Base-by-base conservation (phyloP, 2,113 vertebrate species). In the Cyphomyrus discorhynchus region DNA sequence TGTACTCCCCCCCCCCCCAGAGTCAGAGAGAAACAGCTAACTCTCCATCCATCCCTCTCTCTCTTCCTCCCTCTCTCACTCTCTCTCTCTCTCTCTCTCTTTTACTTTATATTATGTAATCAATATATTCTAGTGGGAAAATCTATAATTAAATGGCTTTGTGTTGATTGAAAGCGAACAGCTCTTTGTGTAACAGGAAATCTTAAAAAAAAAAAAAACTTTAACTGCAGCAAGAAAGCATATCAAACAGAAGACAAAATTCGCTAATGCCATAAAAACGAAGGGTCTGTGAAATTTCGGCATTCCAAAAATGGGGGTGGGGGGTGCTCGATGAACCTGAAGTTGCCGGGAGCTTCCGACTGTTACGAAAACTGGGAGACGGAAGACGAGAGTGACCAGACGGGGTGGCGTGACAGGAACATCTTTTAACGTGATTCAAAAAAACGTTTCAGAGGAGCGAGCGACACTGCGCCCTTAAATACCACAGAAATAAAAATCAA, bases 1-100 rank as follows among this genome's bases (percentile, higher is more conserved):
- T 92, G 91, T 91, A 91, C 90, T 89, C 91, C 92, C 92, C 93
- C 89, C 93, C 89, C 92, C 89, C 88, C 89, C 87, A 91, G 90
- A 92, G 90, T 80, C 84, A 85, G 87, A 90, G 70, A 89, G 90
- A 93, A 89, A 11, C 77, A 56, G 49, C 52, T 49, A 47, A 45
- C 82, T 47, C 39, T 21, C 46, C 62, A 70, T 70, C 62, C 62
- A 70, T 42, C 74, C 17, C 46, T n/a, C 89, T 82, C 80, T 89
- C 77, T 87, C 45, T 80, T 5, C 35, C 74, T 42, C 74, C 10
- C 74, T 77, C 31, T 2, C 13, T 42, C 74, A 21, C 46, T 19
- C 89, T 80, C 74, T 42, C 39, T 42, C 39, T 39, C 13, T 77
- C 46, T 19, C 89, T 89, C 86, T 89, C 45, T 89, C 77, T 77